Base-by-base conservation (phyloP, 2,113 vertebrate genomes). In the Cisticola juncidis region DNA sequence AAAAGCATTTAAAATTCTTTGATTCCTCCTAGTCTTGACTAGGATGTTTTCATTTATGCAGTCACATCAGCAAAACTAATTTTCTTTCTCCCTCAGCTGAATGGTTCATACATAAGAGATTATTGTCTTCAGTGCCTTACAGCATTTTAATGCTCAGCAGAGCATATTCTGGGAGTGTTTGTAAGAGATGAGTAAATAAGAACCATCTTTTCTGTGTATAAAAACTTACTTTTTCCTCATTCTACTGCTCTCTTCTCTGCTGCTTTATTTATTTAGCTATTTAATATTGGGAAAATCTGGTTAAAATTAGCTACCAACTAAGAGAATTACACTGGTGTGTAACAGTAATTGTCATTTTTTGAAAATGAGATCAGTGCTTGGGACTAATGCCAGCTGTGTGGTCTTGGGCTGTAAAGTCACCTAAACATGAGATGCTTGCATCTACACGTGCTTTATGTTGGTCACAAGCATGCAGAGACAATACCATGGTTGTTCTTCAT, bases 91-190 rank as follows among this genome's bases (percentile, higher is more conserved):
- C 35, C 21, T 94, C 48, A 71, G 17, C 35, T 87, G 61, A 22
- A 45, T 78, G 26, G 22, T 48, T 89, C 58, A 72, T 81, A 35
- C 29, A 9, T 64, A 79, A 87, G 65, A 88, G 35, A 71, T 90
- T 54, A 80, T 95, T 91, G 80, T 84, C 56, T 80, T 88, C 38
- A 68, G 44, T 45, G 48, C 85, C 57, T 68, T 68, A 72, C 73
- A 87, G 61, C 61, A 70, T 71, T 88, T 74, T 60, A 91, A 47
- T 91, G 58, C 53, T 81, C 57, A 87, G 48, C 44, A 88, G 54
- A 86, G 20, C 60, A 40, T 88, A 11, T 66, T 85, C 51, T 78
- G 22, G 28, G 54, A 80, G 36, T 61, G 31, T 61, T 68, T 81
- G 29, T 70, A 42, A 70, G 61, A 70, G 36, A 44, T 47, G 29